A percentile compares a stretch with the other conserved stretches of the same genome.
phyloP scores from a whole-genome alignment of 2,797 vertebrate species.

The Brotula barbata region DNA sequence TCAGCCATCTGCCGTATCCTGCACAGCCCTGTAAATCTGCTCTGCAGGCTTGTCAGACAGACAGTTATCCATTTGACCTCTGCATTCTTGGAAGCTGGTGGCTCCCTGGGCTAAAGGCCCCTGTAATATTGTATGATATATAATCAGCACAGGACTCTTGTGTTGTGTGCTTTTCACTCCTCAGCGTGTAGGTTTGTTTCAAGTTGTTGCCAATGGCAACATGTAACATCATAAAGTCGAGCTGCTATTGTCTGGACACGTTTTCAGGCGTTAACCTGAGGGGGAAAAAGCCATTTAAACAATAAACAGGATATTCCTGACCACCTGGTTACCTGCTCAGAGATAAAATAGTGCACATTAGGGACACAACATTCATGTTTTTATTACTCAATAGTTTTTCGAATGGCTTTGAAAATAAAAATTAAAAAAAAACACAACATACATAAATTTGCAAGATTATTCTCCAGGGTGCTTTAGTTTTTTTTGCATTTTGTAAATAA shows the following conservation, averaged over 20 bases:
- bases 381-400: too few relatives aligned
- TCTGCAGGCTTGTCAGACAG: constrained; percentile 33
- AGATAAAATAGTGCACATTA: too few relatives aligned
- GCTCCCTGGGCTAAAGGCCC: constrained; percentile 30
- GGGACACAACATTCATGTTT: too few relatives aligned
- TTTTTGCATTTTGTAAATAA: too few relatives aligned
- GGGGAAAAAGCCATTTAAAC: constrained; percentile 21
- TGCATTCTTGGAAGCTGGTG: constrained; percentile 46
- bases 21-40: constrained; percentile 50
- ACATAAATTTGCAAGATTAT: too few relatives aligned
- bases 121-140: constrained; percentile 21
- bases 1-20: constrained; percentile 50
- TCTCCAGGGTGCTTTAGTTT: too few relatives aligned
- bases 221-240: constrained; percentile 33
- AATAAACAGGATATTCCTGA: neutral
- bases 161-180: too few relatives aligned
- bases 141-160: too few relatives aligned
- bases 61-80: constrained; percentile 59
- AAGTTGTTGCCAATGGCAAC: neutral
- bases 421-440: too few relatives aligned
- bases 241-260: constrained; percentile 13
- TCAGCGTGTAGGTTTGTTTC: constrained; percentile 36
- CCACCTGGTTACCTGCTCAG: too few relatives aligned
- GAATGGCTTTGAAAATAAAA: too few relatives aligned
- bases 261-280: constrained; percentile 17